phyloP scores from a whole-genome alignment of 2,888 invertebrate species.

The Elaeidobius kamerunicus region DNA sequence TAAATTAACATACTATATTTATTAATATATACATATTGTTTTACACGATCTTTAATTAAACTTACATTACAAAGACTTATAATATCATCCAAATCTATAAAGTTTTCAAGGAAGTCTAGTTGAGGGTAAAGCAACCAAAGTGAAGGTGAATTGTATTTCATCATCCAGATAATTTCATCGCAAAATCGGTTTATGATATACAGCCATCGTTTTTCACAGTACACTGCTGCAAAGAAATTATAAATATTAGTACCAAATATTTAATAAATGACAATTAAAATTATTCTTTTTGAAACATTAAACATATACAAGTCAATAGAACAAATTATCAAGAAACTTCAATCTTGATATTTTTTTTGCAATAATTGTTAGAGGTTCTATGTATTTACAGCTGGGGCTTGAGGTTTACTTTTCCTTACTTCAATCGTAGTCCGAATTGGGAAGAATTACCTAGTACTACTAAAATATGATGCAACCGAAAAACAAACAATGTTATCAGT shows the following conservation, averaged over 20 bases:
- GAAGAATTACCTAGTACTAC: too few relatives aligned
- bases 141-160: slow-evolving; percentile 11
- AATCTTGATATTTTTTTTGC: too few relatives aligned
- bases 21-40: neutral
- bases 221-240: slow-evolving; percentile 12
- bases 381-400: too few relatives aligned
- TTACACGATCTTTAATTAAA: neutral
- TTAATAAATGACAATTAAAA: too few relatives aligned
- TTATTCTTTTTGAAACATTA: too few relatives aligned
- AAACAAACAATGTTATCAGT: too few relatives aligned
- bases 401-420: too few relatives aligned
- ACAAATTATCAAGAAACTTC: too few relatives aligned
- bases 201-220: slow-evolving; percentile 21
- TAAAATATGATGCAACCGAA: too few relatives aligned
- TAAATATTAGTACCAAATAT: neutral
- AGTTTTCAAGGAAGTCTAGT: slow-evolving; percentile 17
- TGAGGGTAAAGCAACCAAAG: slow-evolving; percentile 23
- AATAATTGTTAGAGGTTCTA: too few relatives aligned
- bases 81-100: slow-evolving; percentile 14
- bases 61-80: slow-evolving; percentile 5
- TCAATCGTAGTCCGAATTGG: too few relatives aligned
- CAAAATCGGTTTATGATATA: slow-evolving; percentile 19
- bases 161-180: slow-evolving; percentile 18
- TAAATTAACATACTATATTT: neutral
- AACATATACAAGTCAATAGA: too few relatives aligned